Conservation (phyloP, 2,888 invertebrate species). For the Lordiphosa fenestrarum region DNA sequence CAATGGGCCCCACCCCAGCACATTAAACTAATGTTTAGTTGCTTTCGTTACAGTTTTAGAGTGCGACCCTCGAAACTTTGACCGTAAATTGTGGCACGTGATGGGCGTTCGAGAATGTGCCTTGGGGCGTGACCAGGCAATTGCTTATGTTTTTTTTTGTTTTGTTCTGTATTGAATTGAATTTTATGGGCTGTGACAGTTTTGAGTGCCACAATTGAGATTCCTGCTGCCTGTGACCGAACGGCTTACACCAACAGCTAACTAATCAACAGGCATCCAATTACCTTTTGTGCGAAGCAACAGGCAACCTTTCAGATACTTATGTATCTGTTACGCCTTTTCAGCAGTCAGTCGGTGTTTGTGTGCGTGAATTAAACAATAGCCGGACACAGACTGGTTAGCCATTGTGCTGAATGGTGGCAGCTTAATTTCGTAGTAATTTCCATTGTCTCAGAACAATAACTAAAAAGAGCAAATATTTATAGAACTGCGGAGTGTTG, state of each 20-base stretch:
- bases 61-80: constrained; percentile 67
- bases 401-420: too few species aligned
- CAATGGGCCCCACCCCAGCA: constrained; percentile 36
- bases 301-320: constrained; percentile 23
- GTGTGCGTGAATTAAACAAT: too few species aligned
- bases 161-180: constrained; percentile 40
- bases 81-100: constrained; percentile 72
- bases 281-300: constrained; percentile 27
- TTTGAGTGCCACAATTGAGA: constrained; percentile 25
- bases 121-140: constrained; percentile 58
- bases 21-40: constrained; percentile 73
- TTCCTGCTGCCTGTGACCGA: constrained; percentile 4
- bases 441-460: too few species aligned
- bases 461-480: too few species aligned
- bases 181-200: constrained; percentile 69
- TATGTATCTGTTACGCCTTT: background rate
- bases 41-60: constrained; percentile 64
- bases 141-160: constrained; percentile 45
- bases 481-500: too few species aligned
- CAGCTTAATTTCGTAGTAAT: too few species aligned
- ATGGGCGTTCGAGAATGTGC: constrained; percentile 43
- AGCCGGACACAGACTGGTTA: too few species aligned
- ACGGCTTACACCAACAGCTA: constrained; percentile 6
- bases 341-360: too few species aligned
- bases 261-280: constrained; percentile 14